phyloP scores from a whole-genome alignment of 2,888 invertebrate species.

The Anoncus sp. region DNA sequence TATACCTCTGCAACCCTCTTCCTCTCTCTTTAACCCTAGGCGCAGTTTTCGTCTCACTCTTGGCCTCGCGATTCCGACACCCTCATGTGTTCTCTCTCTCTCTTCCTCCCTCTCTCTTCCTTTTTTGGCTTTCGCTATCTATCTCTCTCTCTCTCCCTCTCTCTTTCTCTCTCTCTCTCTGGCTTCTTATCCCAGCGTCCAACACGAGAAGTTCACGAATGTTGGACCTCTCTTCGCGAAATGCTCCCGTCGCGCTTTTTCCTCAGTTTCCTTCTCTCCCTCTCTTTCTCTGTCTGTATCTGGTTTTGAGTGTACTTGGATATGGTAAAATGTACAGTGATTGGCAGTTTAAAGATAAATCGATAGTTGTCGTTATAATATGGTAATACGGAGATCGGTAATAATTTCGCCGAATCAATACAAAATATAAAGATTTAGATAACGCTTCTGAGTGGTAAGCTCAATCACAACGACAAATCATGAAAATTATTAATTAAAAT shows the following conservation, averaged over 20 bases:
- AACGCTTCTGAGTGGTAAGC: too few relatives aligned
- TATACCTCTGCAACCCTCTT: conserved; percentile 21
- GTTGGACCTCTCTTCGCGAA: not conserved
- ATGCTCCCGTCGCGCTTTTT: conserved; percentile 2
- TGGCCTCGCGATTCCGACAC: conserved; percentile 31
- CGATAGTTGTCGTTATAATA: conserved; percentile 11
- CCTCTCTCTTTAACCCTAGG: conserved; percentile 19
- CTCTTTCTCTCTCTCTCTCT: conserved; percentile 30
- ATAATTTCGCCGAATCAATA: not conserved
- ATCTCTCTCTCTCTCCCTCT: conserved; percentile 5
- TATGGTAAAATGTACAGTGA: not conserved
- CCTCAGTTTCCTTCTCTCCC: conserved; percentile 19
- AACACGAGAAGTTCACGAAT: conserved; percentile 48
- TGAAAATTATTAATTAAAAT: too few relatives aligned
- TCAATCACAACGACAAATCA: too few relatives aligned
- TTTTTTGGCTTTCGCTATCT: too few relatives aligned
- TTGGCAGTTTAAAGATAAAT: conserved; percentile 18
- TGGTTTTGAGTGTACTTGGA: not conserved
- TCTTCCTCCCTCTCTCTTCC: conserved; percentile 29
- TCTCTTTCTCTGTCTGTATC: conserved; percentile 6
- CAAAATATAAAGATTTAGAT: too few relatives aligned
- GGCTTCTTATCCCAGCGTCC: conserved; percentile 30
- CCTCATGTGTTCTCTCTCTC: conserved; percentile 10
- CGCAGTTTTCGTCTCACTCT: conserved; percentile 19
- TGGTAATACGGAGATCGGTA: not conserved